Evolutionary conservation across 2,113 vertebrate species (phyloP), one percentile per base, ranked within the genome.

Genomic region (human): DNA sequence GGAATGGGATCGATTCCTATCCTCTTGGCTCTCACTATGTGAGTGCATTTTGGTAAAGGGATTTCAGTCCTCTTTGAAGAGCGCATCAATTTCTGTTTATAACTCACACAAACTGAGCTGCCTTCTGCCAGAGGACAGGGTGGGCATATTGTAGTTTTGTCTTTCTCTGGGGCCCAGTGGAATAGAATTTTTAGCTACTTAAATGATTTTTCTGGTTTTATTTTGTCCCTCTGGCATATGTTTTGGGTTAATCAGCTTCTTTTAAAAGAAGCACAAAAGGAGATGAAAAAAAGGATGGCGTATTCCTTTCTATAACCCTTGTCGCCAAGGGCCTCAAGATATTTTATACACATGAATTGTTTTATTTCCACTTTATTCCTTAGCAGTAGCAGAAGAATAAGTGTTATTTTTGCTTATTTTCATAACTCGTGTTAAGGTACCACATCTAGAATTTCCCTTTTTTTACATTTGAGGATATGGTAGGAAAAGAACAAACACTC

Each of bases 81-180:
- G 68, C 57, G 18, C 93, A 98, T 98, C 97, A 98, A 98, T 99
- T 98, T 98, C 95, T 92, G 32, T 96, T 98, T 97, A 98, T 79
- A 84, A 6, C 70, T 97, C 80, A 93, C 92, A 89, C 87, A 79
- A 89, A 20, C 35, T n/a, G 8, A 48, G 78, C 23, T 81, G 61
- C 48, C 38, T 96, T 52, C 79, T 50, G 50, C 55, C 75, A 48
- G 22, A 80, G 90, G 57, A 79, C 32, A 70, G 80, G 43, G 52
- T 8, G 20, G 23, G 52, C 4, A 6, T 73, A 35, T 86, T 81
- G 70, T 7, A 8, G 13, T 64, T 76, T 68, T 94, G 73, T 61
- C 78, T 76, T 75, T 93, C 81, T 96, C 66, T 78, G 40, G 75
- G 50, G 32, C 4, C 52, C 22, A 40, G 0, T 78, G 59, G 45